These are phyloP conservation scores for Euproctis similis DNA, from an alignment of 2,888 invertebrate genomes.

Conservation along the genomic window DNA sequence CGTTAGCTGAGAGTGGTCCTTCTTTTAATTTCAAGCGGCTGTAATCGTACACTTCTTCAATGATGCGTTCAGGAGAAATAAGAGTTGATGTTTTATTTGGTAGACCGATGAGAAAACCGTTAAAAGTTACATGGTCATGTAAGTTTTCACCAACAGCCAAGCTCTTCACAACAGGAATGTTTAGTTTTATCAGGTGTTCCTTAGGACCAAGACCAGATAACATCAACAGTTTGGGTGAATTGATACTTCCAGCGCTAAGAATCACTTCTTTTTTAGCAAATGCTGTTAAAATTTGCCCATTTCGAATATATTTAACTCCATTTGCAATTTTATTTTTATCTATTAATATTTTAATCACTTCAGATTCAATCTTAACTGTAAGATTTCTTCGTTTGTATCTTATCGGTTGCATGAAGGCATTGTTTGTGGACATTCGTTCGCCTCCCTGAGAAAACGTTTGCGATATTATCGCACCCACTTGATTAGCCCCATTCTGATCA, in stretches of 20 bases:
- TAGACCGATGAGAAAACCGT: slow-evolving; percentile 62
- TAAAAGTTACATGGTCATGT: slow-evolving; percentile 54
- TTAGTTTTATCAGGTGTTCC: slow-evolving; percentile 36
- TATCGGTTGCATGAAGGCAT: slow-evolving; percentile 80
- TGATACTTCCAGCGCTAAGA: slow-evolving; percentile 43
- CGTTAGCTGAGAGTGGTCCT: slow-evolving; percentile 71
- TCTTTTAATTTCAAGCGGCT: slow-evolving; percentile 35
- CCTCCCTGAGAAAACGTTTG: slow-evolving; percentile 75
- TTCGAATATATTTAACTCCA: slow-evolving; percentile 37
- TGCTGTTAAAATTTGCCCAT: slow-evolving; percentile 29
- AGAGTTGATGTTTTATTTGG: slow-evolving; percentile 58
- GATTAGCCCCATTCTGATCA: slow-evolving; percentile 72
- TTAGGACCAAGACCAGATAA: slow-evolving; percentile 55
- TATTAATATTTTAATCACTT: slow-evolving; percentile 73
- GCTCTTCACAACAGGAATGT: slow-evolving; percentile 37
- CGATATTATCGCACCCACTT: slow-evolving; percentile 74
- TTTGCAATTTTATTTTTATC: slow-evolving; percentile 51
- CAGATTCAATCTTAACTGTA: slow-evolving; percentile 61
- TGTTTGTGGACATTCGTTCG: slow-evolving; percentile 76
- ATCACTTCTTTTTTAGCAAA: slow-evolving; percentile 51
- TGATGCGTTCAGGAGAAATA: slow-evolving; percentile 43
- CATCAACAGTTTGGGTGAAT: slow-evolving; percentile 47
- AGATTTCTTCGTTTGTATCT: slow-evolving; percentile 70
- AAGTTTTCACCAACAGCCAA: slow-evolving; percentile 53
- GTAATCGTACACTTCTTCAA: slow-evolving; percentile 50